Evolutionary conservation across 2,888 invertebrate species (phyloP).

Genomic region (Lamellibrachia satsuma): DNA sequence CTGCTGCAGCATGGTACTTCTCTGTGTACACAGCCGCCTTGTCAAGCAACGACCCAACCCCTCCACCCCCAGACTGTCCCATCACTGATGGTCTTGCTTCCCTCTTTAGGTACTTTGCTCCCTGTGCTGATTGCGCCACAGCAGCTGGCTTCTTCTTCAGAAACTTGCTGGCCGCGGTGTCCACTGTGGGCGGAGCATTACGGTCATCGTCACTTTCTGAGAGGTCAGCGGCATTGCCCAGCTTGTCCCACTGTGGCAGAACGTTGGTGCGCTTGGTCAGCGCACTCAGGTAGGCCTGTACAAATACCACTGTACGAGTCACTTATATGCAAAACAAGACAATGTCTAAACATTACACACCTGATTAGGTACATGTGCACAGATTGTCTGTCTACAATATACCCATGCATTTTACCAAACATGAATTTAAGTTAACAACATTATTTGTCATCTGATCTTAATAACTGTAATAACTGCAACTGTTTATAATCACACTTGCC

Average conservation of each 20-base stretch:
- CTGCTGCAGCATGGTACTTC: slow-evolving; percentile 23
- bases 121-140: neutral
- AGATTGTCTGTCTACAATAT: too few relatives aligned
- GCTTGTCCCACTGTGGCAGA: slow-evolving; percentile 38
- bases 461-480: too few relatives aligned
- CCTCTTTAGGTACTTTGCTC: neutral
- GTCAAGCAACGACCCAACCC: slow-evolving; percentile 21
- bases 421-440: too few relatives aligned
- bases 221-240: slow-evolving; percentile 32
- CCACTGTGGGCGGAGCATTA: neutral
- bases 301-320: neutral
- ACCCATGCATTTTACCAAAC: too few relatives aligned
- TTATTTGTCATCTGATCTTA: too few relatives aligned
- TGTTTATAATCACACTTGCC: too few relatives aligned
- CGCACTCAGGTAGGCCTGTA: slow-evolving; percentile 37
- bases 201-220: slow-evolving; percentile 29
- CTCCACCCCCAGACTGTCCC: neutral
- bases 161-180: slow-evolving; percentile 26
- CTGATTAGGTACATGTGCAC: too few relatives aligned
- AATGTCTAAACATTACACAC: too few relatives aligned
- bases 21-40: slow-evolving; percentile 24
- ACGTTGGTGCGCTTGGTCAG: slow-evolving; percentile 29
- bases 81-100: neutral
- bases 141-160: slow-evolving; percentile 31
- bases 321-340: neutral